phyloP scores from a whole-genome alignment of 2,113 vertebrate genomes.

The Rhizomys pruinosus region DNA sequence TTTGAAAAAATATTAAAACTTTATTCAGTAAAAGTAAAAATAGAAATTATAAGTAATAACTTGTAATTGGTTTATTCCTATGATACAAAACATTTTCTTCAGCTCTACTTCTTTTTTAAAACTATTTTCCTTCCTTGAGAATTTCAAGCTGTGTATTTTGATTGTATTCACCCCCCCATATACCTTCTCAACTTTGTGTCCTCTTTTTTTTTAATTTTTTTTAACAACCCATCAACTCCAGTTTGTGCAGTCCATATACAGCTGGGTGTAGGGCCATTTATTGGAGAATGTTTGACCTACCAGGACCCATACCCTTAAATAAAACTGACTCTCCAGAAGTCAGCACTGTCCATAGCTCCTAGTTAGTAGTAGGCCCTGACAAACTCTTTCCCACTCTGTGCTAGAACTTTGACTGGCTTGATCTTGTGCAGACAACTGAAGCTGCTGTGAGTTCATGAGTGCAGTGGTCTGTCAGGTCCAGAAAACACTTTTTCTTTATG shows the following conservation, averaged over 20 bases:
- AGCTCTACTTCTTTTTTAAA: background rate
- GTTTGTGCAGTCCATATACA: background rate
- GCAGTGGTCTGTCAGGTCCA: too few species aligned
- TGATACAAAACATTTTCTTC: background rate
- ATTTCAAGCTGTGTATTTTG: background rate
- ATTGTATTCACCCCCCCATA: background rate
- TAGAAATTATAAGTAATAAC: constrained; percentile 55
- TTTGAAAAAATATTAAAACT: background rate
- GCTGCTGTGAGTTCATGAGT: background rate
- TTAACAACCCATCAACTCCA: background rate
- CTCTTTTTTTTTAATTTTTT: background rate
- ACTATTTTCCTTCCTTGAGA: background rate
- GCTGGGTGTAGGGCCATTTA: background rate
- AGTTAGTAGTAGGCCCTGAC: too few species aligned
- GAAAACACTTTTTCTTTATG: background rate
- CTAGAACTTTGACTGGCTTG: background rate
- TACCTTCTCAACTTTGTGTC: background rate
- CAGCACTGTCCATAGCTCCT: background rate
- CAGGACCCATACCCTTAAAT: background rate
- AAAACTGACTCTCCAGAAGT: background rate
- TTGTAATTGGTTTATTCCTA: too few species aligned
- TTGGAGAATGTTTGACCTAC: background rate
- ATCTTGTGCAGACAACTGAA: background rate
- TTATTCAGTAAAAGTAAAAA: constrained; percentile 18
- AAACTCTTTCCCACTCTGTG: too few species aligned